Conservation (phyloP, 2,888 invertebrate species). For the Vesta saturnalis region DNA sequence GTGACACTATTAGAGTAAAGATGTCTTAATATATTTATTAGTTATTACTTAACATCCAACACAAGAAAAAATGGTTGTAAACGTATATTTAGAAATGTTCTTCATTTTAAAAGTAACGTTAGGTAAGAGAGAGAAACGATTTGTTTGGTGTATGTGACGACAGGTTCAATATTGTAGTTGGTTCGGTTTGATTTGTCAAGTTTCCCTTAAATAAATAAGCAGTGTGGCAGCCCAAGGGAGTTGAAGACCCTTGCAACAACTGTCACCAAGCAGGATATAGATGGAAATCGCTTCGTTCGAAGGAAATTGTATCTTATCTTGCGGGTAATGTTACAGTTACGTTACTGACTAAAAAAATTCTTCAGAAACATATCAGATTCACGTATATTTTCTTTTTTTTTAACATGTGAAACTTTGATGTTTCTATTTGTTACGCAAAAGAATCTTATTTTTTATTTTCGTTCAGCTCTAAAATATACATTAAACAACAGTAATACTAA, state of each 20-base stretch:
- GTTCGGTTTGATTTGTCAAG: constrained; percentile 28
- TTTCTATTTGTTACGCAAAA: too few species aligned
- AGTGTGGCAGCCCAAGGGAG: constrained; percentile 25
- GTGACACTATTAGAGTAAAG: too few species aligned
- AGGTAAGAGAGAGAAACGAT: too few species aligned
- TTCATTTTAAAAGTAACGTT: too few species aligned
- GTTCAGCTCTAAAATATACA: too few species aligned
- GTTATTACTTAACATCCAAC: too few species aligned
- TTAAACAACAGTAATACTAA: not conserved
- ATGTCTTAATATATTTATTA: too few species aligned
- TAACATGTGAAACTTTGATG: constrained; percentile 7
- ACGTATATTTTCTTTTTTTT: constrained; percentile 2
- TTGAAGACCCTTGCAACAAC: constrained; percentile 21
- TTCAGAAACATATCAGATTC: not conserved
- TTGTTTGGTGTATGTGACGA: constrained; percentile 16
- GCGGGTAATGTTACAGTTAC: constrained; percentile 25
- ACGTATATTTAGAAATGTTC: too few species aligned
- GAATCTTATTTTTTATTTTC: too few species aligned
- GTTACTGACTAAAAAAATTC: not conserved
- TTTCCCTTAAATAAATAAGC: constrained; percentile 33
- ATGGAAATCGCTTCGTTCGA: constrained; percentile 29
- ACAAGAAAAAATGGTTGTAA: too few species aligned
- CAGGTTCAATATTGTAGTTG: constrained; percentile 28
- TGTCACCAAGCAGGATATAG: constrained; percentile 32
- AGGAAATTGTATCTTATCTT: constrained; percentile 33